These are phyloP conservation scores for Portunus trituberculatus DNA, from an alignment of 1,140 invertebrate genomes.

Conservation along the genomic window DNA sequence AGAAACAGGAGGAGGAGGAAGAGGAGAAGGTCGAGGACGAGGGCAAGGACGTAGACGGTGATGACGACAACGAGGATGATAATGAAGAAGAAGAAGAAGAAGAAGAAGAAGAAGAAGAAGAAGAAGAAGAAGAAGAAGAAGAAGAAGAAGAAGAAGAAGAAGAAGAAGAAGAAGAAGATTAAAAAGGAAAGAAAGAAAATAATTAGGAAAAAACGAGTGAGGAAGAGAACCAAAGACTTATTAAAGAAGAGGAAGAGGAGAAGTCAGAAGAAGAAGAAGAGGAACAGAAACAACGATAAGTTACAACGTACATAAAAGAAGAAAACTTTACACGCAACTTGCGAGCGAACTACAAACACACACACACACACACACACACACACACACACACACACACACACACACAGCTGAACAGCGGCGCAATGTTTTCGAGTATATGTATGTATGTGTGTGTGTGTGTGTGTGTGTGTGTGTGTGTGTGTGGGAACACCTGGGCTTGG, in stretches of 20 bases:
- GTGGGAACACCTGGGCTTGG: neutral
- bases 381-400: neutral
- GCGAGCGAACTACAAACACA: neutral
- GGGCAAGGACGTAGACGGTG: conserved; percentile 1
- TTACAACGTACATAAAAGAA: neutral
- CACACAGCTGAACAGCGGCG: neutral
- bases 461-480: conserved; percentile 1
- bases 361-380: conserved; percentile 7
- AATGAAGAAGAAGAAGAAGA: neutral
- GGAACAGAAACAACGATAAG: neutral
- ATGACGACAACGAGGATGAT: conserved; percentile 1
- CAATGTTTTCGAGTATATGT: conserved; percentile 8
- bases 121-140: neutral
- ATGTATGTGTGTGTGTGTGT: conserved; percentile 13
- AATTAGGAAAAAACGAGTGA: neutral
- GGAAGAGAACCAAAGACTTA: neutral
- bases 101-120: neutral
- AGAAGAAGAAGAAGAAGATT: conserved; percentile 27
- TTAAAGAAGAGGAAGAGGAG: neutral
- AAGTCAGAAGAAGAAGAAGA: neutral
- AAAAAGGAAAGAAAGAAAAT: neutral
- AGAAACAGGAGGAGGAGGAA: neutral
- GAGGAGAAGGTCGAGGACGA: neutral
- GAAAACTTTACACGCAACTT: neutral
- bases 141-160: neutral